Evolutionary conservation across 2,113 vertebrate genomes (phyloP).

Genomic region (Cryptotis parvus): DNA sequence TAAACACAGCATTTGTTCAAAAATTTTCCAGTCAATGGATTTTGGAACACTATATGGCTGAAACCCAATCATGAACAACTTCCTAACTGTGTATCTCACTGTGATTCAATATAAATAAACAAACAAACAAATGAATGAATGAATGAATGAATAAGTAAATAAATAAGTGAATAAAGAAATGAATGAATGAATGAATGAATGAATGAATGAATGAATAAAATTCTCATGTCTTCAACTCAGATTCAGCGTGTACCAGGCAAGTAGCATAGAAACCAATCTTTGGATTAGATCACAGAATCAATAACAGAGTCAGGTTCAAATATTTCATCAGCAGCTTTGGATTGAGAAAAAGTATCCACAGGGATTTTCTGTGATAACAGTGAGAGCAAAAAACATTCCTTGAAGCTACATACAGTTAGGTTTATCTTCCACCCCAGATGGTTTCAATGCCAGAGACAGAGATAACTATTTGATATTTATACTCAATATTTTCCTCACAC

Average conservation of each 20-base stretch:
- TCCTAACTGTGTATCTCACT: too few species aligned
- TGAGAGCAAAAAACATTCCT: slow-evolving; percentile 20
- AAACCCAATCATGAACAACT: too few species aligned
- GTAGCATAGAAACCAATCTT: slow-evolving; percentile 9
- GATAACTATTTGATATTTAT: slow-evolving; percentile 50
- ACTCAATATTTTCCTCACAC: not conserved
- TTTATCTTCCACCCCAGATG: slow-evolving; percentile 26
- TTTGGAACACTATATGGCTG: too few species aligned
- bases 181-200: too few species aligned
- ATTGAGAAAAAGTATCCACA: slow-evolving; percentile 50
- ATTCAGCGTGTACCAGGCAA: not conserved
- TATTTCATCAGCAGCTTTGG: not conserved
- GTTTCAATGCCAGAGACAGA: slow-evolving; percentile 34
- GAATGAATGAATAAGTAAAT: too few species aligned
- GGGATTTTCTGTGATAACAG: slow-evolving; percentile 30
- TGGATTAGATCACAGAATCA: not conserved
- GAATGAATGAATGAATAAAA: too few species aligned
- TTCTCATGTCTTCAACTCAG: not conserved
- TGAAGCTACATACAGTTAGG: not conserved
- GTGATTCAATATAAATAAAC: too few species aligned
- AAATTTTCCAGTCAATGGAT: not conserved
- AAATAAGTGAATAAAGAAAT: too few species aligned
- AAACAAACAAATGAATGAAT: too few species aligned
- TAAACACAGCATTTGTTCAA: not conserved
- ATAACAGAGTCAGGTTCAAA: slow-evolving; percentile 3